Percentiles rank a stretch among this genome's conserved stretches.
These are phyloP conservation scores for Anableps anableps DNA, from an alignment of 2,797 vertebrate genomes.

Conservation along the genomic window DNA sequence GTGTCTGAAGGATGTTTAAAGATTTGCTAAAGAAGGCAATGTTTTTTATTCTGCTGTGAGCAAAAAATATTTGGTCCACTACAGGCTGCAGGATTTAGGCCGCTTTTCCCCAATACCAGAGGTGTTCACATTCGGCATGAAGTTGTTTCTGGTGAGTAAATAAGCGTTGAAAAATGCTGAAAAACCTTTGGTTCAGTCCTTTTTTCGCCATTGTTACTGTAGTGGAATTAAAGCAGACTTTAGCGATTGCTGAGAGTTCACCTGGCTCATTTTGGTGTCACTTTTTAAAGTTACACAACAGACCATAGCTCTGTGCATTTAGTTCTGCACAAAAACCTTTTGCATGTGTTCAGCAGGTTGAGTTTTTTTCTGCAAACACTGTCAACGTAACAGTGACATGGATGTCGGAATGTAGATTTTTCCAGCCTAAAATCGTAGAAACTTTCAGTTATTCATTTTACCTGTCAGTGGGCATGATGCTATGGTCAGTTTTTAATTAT, in stretches of 20 bases:
- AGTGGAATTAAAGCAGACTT: background rate
- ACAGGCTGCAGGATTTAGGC: background rate
- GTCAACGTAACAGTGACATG: background rate
- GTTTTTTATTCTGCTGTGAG: too few relatives aligned
- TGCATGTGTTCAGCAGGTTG: background rate
- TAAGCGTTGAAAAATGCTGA: background rate
- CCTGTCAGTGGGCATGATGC: background rate
- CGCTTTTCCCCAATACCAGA: background rate
- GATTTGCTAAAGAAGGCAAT: too few relatives aligned
- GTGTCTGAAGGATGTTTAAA: too few relatives aligned
- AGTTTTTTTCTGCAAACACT: background rate
- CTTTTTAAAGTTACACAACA: background rate
- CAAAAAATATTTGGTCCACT: too few relatives aligned
- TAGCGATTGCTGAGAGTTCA: background rate
- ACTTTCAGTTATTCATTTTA: slow-evolving; percentile 1
- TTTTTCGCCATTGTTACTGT: background rate
- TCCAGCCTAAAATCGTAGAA: background rate
- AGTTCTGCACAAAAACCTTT: background rate
- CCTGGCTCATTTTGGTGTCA: background rate
- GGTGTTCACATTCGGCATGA: background rate
- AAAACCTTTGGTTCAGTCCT: background rate
- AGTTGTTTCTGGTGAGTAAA: background rate
- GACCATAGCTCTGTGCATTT: background rate
- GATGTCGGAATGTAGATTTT: background rate
- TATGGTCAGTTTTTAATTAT: background rate